Evolutionary conservation across 2,888 invertebrate genomes (phyloP).

Genomic region (Phoenoteleia sp.): DNA sequence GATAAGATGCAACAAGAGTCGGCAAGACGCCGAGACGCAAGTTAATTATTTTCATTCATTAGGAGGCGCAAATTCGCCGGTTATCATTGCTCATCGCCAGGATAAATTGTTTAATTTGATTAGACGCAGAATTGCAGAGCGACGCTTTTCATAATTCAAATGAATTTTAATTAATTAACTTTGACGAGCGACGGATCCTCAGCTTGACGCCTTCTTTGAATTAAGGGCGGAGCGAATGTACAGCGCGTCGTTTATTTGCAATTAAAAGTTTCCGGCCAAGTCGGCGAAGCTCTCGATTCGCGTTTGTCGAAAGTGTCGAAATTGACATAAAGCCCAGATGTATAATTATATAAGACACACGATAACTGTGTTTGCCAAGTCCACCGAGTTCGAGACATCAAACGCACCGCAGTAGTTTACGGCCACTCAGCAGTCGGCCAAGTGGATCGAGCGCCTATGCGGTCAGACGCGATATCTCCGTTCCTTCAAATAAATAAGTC

Average conservation of each 20-base stretch:
- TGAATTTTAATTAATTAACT: too few species aligned
- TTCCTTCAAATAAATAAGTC: slow-evolving; percentile 49
- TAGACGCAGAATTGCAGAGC: too few species aligned
- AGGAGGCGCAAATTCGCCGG: too few species aligned
- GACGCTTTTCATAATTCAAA: too few species aligned
- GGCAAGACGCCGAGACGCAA: background rate
- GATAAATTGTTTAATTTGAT: too few species aligned
- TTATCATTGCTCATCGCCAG: too few species aligned
- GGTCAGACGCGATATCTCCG: slow-evolving; percentile 47
- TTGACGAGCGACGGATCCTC: too few species aligned
- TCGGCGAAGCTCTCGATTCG: background rate
- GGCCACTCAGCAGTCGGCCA: slow-evolving; percentile 44
- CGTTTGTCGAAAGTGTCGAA: slow-evolving; percentile 49
- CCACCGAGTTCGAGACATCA: slow-evolving; percentile 57
- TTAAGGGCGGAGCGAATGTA: too few species aligned
- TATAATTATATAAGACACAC: slow-evolving; percentile 63
- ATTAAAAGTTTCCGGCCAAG: slow-evolving; percentile 44
- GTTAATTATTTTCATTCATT: slow-evolving; percentile 25
- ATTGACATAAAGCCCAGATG: slow-evolving; percentile 64
- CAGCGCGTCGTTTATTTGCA: slow-evolving; percentile 4
- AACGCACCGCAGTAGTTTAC: slow-evolving; percentile 61
- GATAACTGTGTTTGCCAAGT: slow-evolving; percentile 59
- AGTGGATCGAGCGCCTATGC: slow-evolving; percentile 48
- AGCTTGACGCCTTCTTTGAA: too few species aligned
- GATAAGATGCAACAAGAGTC: slow-evolving; percentile 52